Base-by-base conservation (phyloP, 2,797 vertebrate species). In the Ambastaia sidthimunki region DNA sequence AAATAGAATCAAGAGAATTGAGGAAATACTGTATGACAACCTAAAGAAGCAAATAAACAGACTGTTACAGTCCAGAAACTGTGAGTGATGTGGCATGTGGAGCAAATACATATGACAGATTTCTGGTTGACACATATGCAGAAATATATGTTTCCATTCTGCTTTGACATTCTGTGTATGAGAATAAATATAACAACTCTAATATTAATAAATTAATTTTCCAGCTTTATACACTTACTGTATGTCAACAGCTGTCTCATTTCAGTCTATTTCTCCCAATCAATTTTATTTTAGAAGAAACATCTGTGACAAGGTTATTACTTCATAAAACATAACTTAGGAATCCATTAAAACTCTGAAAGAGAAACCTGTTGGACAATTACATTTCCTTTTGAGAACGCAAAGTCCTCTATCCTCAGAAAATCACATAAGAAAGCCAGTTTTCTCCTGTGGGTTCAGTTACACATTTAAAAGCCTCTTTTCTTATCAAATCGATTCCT, bases 1-100 rank as follows among this genome's bases (percentile, higher is more conserved):
- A 72, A 77, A 77, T 77, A 69, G 44, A 82, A 78, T 82, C 62
- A 82, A 54, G 69, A 55, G 62, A 50, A n/a, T 62, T 74, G 21
- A 72, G 54, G 52, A 76, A 75, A 70, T 63, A 78, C 60, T 37
- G n/a, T 67, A 77, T 47, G 50, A 55, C 55, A 44, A 54, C 48
- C 62, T 68, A 68, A 62, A 59, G 23, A 41, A 73, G 75, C 70
- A 82, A 78, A 82, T 62, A 50, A 54, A 82, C 31, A 67, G 59
- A 65, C 34, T 67, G 54, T 52, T 63, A 59, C 13, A 63, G 19
- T 80, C 78, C 62, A 55, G 52, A 82, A 25, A n/a, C n/a, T n/a
- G n/a, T n/a, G n/a, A n/a, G n/a, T n/a, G n/a, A n/a, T n/a, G n/a
- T n/a, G n/a, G n/a, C n/a, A n/a, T n/a, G n/a, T n/a, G n/a, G n/a